Base-by-base conservation (phyloP, 2,113 vertebrate species). In the Hippocampus zosterae region DNA sequence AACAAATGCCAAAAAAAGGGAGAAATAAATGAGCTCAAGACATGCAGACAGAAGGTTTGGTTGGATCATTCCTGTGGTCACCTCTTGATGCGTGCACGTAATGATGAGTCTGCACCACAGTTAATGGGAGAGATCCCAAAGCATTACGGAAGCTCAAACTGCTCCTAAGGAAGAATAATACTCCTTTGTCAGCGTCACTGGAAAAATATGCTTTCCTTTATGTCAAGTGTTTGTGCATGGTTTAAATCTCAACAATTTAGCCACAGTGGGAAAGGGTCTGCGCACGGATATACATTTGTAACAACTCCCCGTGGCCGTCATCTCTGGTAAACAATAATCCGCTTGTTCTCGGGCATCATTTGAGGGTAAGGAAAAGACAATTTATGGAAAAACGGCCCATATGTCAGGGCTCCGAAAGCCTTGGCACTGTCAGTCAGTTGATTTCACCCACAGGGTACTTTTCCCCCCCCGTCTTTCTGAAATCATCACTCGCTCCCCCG, bases 51-150 rank as follows among this genome's bases (percentile, higher is more conserved):
- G 73, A 52, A 19, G 68, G 33, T 27, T 72, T 57, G 73, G 11
- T 72, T 82, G 75, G 79, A 69, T 85, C n/a, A 77, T 87, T 80
- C 81, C 73, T 86, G 81, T 81, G 82, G 84, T 80, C 79, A 74
- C 64, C 16, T 67, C 73, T 74, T 81, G 77, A 85, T 70, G 62
- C 81, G 71, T 72, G 78, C 69, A 65, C 79, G 71, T 72, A 77
- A 69, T 67, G 79, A 85, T 70, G 77, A 80, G 74, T 67, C 67
- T 71, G 60, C 53, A 83, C 84, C 77, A 69, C 80, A 85, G 60
- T 75, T 74, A 82, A 78, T 76, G 78, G 81, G 70, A 81, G 60
- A 23, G 63, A 71, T 84, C 81, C 82, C 78, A 77, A 69, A 83
- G 69, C 73, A 84, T 82, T 80, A 81, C 75, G 75, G 78, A 77